A percentile compares a stretch with the other conserved stretches of the same genome.
Conservation (phyloP, 2,888 invertebrate species). For the Zele albiditarsus region DNA sequence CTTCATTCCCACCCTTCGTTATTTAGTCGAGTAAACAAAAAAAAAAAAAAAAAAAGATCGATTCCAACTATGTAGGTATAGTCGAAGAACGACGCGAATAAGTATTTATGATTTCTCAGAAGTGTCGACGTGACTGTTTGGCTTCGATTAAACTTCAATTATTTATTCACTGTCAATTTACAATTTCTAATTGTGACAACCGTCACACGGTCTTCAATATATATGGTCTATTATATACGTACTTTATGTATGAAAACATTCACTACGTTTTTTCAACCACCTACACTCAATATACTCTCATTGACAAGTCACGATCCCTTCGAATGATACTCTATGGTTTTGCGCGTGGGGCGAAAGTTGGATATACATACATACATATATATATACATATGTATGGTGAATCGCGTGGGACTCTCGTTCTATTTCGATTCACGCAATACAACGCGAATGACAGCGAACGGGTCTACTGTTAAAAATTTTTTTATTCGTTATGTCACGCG, state of each 20-base stretch:
- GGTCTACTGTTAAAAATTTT: constrained; percentile 20
- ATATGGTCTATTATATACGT: background rate
- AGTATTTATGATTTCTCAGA: constrained; percentile 54
- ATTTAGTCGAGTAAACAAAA: background rate
- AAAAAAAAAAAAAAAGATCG: constrained; percentile 17
- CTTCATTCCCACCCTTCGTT: background rate
- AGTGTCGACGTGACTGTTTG: constrained; percentile 29
- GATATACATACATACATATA: background rate
- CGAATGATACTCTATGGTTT: constrained; percentile 11
- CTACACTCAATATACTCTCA: constrained; percentile 15
- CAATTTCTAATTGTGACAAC: constrained; percentile 9
- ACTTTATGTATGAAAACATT: background rate
- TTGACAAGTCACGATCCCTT: constrained; percentile 31
- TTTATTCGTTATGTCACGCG: constrained; percentile 4
- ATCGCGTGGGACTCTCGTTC: background rate
- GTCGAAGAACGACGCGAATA: constrained; percentile 35
- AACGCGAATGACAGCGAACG: background rate
- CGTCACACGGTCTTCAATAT: background rate
- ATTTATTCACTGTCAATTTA: constrained; percentile 49
- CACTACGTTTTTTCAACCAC: background rate
- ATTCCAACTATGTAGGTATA: constrained; percentile 29
- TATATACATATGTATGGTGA: background rate
- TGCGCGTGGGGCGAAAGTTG: constrained; percentile 11
- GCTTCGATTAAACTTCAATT: constrained; percentile 22
- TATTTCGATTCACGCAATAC: constrained; percentile 32